Conservation (phyloP, 2,888 invertebrate species). For the Chorisops tibialis region DNA sequence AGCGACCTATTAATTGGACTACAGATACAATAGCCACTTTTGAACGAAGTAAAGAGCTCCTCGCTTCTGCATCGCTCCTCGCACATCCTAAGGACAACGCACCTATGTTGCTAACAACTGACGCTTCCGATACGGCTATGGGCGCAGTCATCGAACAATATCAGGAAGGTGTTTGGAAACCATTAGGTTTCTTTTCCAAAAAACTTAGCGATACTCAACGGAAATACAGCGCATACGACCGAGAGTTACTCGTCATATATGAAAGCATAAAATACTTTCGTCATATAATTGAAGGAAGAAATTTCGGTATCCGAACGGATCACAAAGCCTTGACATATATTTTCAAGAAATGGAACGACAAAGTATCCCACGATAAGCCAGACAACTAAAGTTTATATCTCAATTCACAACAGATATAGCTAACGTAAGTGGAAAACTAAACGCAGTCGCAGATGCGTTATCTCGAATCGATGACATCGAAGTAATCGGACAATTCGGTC, state of each 20-base stretch:
- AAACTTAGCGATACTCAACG: slow-evolving; percentile 41
- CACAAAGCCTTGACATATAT: slow-evolving; percentile 38
- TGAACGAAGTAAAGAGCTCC: background rate
- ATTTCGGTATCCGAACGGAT: slow-evolving; percentile 33
- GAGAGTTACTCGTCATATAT: slow-evolving; percentile 47
- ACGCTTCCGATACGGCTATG: slow-evolving; percentile 44
- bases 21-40: too few relatives aligned
- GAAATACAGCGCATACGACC: slow-evolving; percentile 44
- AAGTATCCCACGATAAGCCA: too few relatives aligned
- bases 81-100: slow-evolving; percentile 42
- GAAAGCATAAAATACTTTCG: slow-evolving; percentile 39
- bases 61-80: slow-evolving; percentile 34
- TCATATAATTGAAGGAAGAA: slow-evolving; percentile 33
- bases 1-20: background rate
- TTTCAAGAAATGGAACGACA: slow-evolving; percentile 39
- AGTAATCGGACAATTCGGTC: background rate
- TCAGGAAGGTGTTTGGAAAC: slow-evolving; percentile 35
- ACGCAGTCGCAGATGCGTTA: slow-evolving; percentile 31
- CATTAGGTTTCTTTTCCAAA: slow-evolving; percentile 42
- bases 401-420: slow-evolving; percentile 31
- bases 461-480: slow-evolving; percentile 37
- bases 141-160: slow-evolving; percentile 46
- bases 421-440: slow-evolving; percentile 31
- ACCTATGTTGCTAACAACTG: slow-evolving; percentile 31
- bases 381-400: too few relatives aligned